phyloP scores from a whole-genome alignment of 2,113 vertebrate genomes.

The Coptodon rendalli region DNA sequence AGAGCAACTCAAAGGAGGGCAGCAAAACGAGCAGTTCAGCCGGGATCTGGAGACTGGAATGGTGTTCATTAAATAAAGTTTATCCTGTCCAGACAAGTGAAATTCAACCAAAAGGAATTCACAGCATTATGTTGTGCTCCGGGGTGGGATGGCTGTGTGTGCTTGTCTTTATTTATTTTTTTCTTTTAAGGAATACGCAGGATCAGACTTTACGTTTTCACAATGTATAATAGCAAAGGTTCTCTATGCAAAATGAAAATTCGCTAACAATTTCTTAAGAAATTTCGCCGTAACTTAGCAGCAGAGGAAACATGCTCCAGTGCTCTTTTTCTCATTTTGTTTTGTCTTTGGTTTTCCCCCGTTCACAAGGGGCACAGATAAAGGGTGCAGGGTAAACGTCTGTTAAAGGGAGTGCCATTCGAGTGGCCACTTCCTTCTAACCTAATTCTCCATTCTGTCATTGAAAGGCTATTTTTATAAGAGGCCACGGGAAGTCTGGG shows the following conservation, averaged over 20 bases:
- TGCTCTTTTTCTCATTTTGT: background rate
- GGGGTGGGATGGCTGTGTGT: background rate
- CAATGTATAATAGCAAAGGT: background rate
- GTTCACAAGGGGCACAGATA: constrained; percentile 13
- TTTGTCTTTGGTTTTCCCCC: background rate
- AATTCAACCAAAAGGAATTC: constrained; percentile 2
- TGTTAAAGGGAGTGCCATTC: constrained; percentile 57
- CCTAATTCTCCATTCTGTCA: constrained; percentile 66
- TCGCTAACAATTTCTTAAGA: background rate
- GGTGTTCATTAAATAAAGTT: background rate
- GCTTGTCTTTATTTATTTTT: background rate
- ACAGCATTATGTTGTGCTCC: background rate
- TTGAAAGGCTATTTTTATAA: constrained; percentile 72
- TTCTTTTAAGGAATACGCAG: background rate
- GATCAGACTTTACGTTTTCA: background rate
- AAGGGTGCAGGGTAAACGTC: constrained; percentile 2
- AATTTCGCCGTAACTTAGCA: background rate
- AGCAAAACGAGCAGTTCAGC: background rate
- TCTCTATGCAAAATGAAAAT: background rate
- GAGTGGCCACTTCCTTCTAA: constrained; percentile 57
- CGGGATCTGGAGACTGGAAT: background rate
- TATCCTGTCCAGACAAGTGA: constrained; percentile 18
- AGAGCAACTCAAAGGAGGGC: background rate
- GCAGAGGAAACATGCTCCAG: background rate
- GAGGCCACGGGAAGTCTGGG: constrained; percentile 63